Evolutionary conservation across 2,797 vertebrate genomes (phyloP).

Genomic region (Helicolenus hilgendorfi): DNA sequence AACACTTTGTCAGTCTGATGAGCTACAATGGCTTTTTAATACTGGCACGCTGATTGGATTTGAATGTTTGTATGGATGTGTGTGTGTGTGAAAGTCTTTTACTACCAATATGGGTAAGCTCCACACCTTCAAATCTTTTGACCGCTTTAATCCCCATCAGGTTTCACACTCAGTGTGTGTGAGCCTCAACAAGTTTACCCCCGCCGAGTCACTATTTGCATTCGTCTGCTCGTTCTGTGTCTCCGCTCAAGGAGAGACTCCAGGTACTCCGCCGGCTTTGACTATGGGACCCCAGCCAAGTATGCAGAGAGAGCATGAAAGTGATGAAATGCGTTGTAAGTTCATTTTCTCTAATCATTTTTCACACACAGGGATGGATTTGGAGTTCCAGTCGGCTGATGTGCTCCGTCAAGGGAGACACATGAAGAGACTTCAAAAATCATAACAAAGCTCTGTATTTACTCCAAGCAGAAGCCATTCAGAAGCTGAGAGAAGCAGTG

Average conservation of each 20-base stretch:
- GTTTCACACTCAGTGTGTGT: not conserved
- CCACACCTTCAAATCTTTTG: not conserved
- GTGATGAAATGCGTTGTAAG: conserved; percentile 62
- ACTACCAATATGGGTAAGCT: not conserved
- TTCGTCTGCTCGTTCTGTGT: not conserved
- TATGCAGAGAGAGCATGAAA: conserved; percentile 49
- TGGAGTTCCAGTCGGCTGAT: conserved; percentile 55
- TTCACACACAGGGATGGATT: conserved; percentile 57
- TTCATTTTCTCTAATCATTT: conserved; percentile 69
- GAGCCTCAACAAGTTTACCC: conserved; percentile 8
- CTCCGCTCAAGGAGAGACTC: conserved; percentile 28
- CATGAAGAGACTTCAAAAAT: conserved; percentile 51
- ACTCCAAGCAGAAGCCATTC: conserved; percentile 31
- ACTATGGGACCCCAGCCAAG: conserved; percentile 9
- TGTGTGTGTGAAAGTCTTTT: conserved; percentile 13
- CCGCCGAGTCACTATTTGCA: not conserved
- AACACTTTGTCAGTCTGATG: conserved; percentile 31
- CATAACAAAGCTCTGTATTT: conserved; percentile 47
- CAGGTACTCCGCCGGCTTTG: conserved; percentile 29
- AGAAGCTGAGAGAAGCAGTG: conserved; percentile 15
- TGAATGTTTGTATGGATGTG: not conserved
- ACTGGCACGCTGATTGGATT: conserved; percentile 23
- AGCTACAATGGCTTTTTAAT: conserved; percentile 43
- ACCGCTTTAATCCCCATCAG: conserved; percentile 20
- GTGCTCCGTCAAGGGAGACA: conserved; percentile 52